These are phyloP conservation scores for Callyntrura guangdongensis DNA, from an alignment of 2,888 invertebrate species.

Conservation along the genomic window DNA sequence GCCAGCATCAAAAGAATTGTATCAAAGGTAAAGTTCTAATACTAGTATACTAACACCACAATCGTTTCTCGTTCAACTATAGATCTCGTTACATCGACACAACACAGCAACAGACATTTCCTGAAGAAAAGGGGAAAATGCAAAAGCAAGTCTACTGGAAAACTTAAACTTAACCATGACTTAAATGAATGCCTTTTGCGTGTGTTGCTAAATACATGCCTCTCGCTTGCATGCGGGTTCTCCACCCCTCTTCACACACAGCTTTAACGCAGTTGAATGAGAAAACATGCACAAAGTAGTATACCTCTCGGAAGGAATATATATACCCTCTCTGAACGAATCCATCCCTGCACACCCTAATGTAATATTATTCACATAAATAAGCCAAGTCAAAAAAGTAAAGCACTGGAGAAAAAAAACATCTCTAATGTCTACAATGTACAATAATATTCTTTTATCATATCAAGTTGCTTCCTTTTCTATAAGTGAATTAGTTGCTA, in stretches of 20 bases:
- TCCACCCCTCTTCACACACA: background rate
- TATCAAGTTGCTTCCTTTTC: constrained; percentile 72
- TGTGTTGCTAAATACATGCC: constrained; percentile 37
- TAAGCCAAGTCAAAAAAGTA: constrained; percentile 72
- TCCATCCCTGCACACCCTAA: constrained; percentile 51
- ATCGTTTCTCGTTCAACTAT: too few relatives aligned
- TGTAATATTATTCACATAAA: constrained; percentile 76
- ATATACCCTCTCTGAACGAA: background rate
- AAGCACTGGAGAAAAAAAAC: constrained; percentile 64
- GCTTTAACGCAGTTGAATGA: background rate
- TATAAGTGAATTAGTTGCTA: constrained; percentile 55
- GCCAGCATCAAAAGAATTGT: too few relatives aligned
- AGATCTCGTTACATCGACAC: too few relatives aligned
- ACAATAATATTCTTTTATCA: constrained; percentile 75
- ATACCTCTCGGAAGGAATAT: background rate
- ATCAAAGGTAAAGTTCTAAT: too few relatives aligned
- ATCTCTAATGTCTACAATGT: constrained; percentile 63
- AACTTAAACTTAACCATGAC: constrained; percentile 71
- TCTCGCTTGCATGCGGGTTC: background rate
- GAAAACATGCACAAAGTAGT: constrained; percentile 24
- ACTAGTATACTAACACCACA: too few relatives aligned
- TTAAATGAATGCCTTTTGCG: constrained; percentile 65
- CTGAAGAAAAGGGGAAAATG: constrained; percentile 55
- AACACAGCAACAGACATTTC: too few relatives aligned
- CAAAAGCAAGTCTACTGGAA: constrained; percentile 65